These are phyloP conservation scores for Sylvilagus bachmani DNA, from an alignment of 2,113 vertebrate species.

Conservation along the genomic window DNA sequence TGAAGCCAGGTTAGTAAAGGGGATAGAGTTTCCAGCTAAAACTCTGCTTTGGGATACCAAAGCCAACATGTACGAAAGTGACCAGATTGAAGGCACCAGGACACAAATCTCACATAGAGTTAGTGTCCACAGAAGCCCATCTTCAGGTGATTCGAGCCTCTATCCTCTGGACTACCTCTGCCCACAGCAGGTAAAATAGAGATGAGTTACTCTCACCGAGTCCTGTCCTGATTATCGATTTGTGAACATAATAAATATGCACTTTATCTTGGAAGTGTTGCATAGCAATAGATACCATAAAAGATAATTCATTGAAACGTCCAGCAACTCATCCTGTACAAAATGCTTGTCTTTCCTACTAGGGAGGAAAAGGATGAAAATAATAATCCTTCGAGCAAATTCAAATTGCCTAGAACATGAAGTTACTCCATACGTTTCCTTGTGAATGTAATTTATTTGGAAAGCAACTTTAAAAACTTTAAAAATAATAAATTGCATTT, in stretches of 20 bases:
- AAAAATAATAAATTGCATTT: slow-evolving; percentile 46
- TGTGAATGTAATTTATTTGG: background rate
- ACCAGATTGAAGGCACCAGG: background rate
- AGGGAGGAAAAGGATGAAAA: background rate
- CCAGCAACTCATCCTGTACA: background rate
- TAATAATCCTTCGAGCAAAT: background rate
- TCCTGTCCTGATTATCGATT: background rate
- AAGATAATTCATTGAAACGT: background rate
- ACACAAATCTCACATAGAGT: too few relatives aligned
- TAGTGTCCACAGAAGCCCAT: background rate
- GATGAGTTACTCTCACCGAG: background rate
- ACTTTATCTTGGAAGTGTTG: background rate
- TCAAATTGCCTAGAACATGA: background rate
- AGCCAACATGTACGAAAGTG: background rate
- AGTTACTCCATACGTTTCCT: background rate
- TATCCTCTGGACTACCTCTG: background rate
- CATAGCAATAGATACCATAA: background rate
- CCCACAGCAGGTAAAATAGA: background rate
- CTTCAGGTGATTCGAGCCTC: background rate
- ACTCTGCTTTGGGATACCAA: background rate
- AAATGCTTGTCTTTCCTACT: background rate
- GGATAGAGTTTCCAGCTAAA: background rate
- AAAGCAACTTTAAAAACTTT: slow-evolving; percentile 36
- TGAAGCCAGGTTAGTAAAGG: background rate
- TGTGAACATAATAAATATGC: background rate